Evolutionary conservation across 2,113 vertebrate species (phyloP), one percentile per base, ranked within the genome.

Genomic region (Zosterops pallidus): DNA sequence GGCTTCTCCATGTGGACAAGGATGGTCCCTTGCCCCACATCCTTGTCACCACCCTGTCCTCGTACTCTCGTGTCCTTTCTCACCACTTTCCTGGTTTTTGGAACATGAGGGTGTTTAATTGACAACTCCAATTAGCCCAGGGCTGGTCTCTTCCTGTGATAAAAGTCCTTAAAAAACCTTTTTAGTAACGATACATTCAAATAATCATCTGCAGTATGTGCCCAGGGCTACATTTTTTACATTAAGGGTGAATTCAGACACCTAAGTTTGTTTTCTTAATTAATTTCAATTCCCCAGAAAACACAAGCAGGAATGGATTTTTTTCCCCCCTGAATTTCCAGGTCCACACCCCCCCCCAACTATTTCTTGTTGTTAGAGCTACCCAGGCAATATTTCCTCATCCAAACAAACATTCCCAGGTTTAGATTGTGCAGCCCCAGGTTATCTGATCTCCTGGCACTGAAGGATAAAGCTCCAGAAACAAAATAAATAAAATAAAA

Each of bases 21-120:
- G 37, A 6, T 1, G 21, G 5, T 31, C 31, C 70, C 62, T 47
- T 18, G 39, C 56, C 9, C 11, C 65, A 5, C 9, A 5, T 5
- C 65, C 49, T 11, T 67, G n/a, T 12, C 53, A n/a, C 47, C 12
- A 8, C 26, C 46, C 47, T 17, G 41, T 3, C 53, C 80, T 57
- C 0, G 0, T 2, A 2, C 28, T 46, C 53, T 41, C 0, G 0
- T 6, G 33, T 14, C 62, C 47, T 11, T 81, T 83, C 62, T 46
- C 84, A 31, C 25, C 4, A 2, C 29, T 56, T 28, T 8, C 18
- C 56, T 24, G 39, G 29, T 10, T 41, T 28, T 71, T 46, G 41
- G n/a, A 5, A 22, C 9, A 1, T 1, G 47, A 37, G 39, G 47
- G 55, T n/a, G 63, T 68, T 86, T 14, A 25, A 14, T 49, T 59